A percentile compares a stretch with the other conserved stretches of the same genome.
These are phyloP conservation scores for Crematogaster levior DNA, from an alignment of 2,888 invertebrate species.

Conservation along the genomic window DNA sequence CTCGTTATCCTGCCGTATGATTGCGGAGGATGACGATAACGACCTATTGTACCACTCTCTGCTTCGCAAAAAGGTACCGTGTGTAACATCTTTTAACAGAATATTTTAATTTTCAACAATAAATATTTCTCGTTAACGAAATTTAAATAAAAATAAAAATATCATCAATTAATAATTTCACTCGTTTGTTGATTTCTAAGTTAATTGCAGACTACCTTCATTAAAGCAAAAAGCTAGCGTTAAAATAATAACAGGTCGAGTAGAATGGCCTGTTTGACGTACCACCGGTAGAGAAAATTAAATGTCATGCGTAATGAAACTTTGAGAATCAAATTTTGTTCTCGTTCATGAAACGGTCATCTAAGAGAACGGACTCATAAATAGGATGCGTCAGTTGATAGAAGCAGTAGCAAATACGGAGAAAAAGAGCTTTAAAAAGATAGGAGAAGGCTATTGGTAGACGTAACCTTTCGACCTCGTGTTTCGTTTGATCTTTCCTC, in stretches of 20 bases:
- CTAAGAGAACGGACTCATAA: conserved; percentile 18
- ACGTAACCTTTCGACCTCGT: conserved; percentile 61
- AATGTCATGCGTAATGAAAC: conserved; percentile 51
- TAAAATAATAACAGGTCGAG: conserved; percentile 15
- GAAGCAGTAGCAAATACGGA: conserved; percentile 45
- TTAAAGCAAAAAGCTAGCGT: neutral
- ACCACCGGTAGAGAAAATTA: conserved; percentile 29
- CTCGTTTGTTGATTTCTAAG: conserved; percentile 3
- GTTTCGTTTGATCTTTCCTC: conserved; percentile 69
- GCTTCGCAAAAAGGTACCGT: neutral
- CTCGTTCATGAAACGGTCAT: conserved; percentile 19
- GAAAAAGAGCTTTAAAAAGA: conserved; percentile 29
- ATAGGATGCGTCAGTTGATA: conserved; percentile 21
- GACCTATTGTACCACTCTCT: conserved; percentile 34
- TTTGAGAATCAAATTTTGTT: conserved; percentile 33
- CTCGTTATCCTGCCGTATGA: conserved; percentile 41
- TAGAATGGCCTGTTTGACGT: conserved; percentile 3
- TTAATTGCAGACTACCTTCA: neutral
- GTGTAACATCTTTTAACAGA: neutral
- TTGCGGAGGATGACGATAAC: conserved; percentile 38
- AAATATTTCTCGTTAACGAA: conserved; percentile 9
- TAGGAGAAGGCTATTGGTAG: conserved; percentile 53
- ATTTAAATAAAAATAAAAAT: neutral
- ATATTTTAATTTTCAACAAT: neutral
- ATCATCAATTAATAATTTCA: neutral